A percentile compares a stretch with the other conserved stretches of the same genome.
Conservation (phyloP, 2,797 vertebrate species). For the Rallus crepitans region DNA sequence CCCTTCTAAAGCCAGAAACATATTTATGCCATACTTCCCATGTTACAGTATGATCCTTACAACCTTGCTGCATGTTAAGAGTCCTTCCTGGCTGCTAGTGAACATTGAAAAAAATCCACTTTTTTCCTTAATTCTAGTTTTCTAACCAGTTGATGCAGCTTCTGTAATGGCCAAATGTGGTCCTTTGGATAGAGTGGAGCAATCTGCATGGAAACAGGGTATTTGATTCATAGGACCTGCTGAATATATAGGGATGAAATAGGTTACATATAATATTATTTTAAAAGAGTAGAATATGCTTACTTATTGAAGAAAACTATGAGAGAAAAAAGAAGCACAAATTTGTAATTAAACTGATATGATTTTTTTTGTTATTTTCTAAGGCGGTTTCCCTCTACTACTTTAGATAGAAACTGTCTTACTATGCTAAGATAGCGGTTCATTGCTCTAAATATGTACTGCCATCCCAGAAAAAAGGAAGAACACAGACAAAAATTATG, state of each 20-base stretch:
- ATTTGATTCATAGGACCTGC: neutral
- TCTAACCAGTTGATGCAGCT: neutral
- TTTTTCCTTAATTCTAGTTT: neutral
- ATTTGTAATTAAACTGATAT: neutral
- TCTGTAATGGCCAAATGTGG: neutral
- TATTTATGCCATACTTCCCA: neutral
- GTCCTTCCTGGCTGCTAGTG: neutral
- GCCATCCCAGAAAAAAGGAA: neutral
- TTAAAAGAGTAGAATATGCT: neutral
- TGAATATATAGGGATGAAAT: neutral
- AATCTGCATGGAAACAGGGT: neutral
- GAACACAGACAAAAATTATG: neutral
- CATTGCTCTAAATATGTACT: neutral
- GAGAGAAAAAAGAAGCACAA: neutral
- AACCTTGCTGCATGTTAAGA: neutral
- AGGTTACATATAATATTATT: neutral
- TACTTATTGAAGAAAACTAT: neutral
- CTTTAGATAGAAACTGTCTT: neutral
- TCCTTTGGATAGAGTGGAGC: neutral
- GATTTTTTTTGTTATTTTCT: neutral
- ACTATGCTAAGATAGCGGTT: neutral
- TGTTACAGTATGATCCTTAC: neutral
- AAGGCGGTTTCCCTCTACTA: neutral
- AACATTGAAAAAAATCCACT: neutral
- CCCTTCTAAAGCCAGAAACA: neutral